These are phyloP conservation scores for Phocides pigmalion DNA, from an alignment of 1,140 invertebrate genomes.

Conservation along the genomic window DNA sequence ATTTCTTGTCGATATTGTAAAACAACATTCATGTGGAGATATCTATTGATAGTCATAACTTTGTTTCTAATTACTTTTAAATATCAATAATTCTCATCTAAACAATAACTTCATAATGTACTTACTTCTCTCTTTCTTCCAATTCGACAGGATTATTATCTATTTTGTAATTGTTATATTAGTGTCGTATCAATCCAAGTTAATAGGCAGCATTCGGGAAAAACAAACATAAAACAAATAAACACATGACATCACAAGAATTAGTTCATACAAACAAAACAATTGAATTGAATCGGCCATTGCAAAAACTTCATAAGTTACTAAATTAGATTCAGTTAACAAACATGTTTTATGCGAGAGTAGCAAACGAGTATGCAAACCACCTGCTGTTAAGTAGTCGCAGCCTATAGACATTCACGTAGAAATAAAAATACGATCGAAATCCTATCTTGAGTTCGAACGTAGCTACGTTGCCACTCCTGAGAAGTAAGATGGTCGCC, in stretches of 20 bases:
- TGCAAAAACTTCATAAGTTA: too few species aligned
- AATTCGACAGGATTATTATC: conserved; percentile 91
- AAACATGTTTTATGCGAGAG: too few species aligned
- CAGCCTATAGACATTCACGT: too few species aligned
- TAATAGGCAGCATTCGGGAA: conserved; percentile 63
- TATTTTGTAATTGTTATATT: conserved; percentile 63
- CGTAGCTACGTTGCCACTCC: too few species aligned
- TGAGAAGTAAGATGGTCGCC: too few species aligned
- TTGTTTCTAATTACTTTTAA: not conserved
- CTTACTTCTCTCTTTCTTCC: conserved; percentile 94
- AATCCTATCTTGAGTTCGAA: too few species aligned
- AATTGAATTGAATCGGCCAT: too few species aligned
- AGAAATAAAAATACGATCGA: too few species aligned
- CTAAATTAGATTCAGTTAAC: too few species aligned
- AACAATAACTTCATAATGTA: conserved; percentile 56
- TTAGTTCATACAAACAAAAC: not conserved
- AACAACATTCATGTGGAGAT: not conserved
- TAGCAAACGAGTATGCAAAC: too few species aligned
- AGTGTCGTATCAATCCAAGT: conserved; percentile 52
- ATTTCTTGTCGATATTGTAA: not conserved
- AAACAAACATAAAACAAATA: conserved; percentile 51
- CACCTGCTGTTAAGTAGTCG: too few species aligned
- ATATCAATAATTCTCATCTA: conserved; percentile 26
- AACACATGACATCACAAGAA: conserved; percentile 22
- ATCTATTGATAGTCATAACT: not conserved